These are phyloP conservation scores for Onychostruthus taczanowskii DNA, from an alignment of 2,113 vertebrate genomes.

Conservation along the genomic window DNA sequence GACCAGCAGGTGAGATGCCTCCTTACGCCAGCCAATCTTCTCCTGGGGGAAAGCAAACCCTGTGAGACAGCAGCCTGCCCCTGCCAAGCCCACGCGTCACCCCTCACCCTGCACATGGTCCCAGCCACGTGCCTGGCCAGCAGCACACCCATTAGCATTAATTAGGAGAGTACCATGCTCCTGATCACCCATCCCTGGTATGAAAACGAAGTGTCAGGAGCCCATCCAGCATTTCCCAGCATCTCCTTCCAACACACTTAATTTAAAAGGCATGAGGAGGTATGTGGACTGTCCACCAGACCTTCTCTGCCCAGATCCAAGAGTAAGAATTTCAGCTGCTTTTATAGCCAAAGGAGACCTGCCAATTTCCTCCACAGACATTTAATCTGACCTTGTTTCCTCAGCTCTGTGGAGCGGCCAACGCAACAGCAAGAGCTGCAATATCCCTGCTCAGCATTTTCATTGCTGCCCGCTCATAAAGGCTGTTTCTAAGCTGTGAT, in stretches of 20 bases:
- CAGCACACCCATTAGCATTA: not conserved
- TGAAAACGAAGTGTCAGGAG: not conserved
- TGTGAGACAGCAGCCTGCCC: not conserved
- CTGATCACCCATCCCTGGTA: not conserved
- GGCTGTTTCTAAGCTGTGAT: not conserved
- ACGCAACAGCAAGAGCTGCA: not conserved
- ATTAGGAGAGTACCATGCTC: not conserved
- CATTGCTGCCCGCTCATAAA: not conserved
- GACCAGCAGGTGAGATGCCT: conserved; percentile 91
- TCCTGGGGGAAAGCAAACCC: conserved; percentile 73
- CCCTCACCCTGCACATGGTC: not conserved
- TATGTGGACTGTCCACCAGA: conserved; percentile 18
- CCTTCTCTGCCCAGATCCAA: conserved; percentile 17
- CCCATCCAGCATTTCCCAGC: not conserved
- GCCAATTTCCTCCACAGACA: conserved; percentile 50
- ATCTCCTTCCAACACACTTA: not conserved
- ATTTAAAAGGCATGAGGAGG: not conserved
- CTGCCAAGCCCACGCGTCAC: not conserved
- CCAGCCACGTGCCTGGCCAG: not conserved
- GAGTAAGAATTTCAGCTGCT: conserved; percentile 43
- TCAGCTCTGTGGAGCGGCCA: not conserved
- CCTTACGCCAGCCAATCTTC: conserved; percentile 94
- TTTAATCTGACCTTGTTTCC: conserved; percentile 51
- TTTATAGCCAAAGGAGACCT: conserved; percentile 26
- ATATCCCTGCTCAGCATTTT: not conserved